Evolutionary conservation across 2,797 vertebrate genomes (phyloP).

Genomic region (Myotis myotis): DNA sequence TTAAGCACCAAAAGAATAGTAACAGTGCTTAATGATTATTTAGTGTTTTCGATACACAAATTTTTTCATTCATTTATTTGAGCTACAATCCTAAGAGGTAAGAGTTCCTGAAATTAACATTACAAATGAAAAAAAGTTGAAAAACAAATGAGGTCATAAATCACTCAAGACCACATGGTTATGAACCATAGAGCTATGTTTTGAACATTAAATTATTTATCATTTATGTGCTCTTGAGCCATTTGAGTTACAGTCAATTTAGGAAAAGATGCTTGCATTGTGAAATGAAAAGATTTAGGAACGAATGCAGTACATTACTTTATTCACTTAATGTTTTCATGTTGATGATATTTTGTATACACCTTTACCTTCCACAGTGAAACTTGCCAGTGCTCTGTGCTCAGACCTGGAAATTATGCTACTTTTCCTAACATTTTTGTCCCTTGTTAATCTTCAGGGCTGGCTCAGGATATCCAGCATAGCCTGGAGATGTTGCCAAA

Average conservation of each 20-base stretch:
- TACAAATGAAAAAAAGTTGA: background rate
- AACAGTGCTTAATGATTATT: background rate
- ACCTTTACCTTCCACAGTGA: background rate
- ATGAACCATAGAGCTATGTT: background rate
- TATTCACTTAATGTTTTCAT: background rate
- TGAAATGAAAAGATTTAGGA: background rate
- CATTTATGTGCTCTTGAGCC: no score
- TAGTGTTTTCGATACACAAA: background rate
- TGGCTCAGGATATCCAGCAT: background rate
- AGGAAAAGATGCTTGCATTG: background rate
- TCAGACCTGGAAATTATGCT: background rate
- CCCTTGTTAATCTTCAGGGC: background rate
- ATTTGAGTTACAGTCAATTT: background rate
- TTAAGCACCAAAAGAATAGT: background rate
- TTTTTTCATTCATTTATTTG: background rate
- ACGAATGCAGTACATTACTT: background rate
- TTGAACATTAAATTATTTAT: background rate
- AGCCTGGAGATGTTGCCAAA: background rate
- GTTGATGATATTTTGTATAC: background rate
- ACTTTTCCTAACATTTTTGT: background rate
- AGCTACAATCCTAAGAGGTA: background rate
- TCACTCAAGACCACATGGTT: background rate
- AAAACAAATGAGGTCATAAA: background rate
- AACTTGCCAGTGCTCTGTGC: background rate
- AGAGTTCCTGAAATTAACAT: background rate